Conservation (phyloP, 2,797 vertebrate genomes). For the Protosalanx chinensis region DNA sequence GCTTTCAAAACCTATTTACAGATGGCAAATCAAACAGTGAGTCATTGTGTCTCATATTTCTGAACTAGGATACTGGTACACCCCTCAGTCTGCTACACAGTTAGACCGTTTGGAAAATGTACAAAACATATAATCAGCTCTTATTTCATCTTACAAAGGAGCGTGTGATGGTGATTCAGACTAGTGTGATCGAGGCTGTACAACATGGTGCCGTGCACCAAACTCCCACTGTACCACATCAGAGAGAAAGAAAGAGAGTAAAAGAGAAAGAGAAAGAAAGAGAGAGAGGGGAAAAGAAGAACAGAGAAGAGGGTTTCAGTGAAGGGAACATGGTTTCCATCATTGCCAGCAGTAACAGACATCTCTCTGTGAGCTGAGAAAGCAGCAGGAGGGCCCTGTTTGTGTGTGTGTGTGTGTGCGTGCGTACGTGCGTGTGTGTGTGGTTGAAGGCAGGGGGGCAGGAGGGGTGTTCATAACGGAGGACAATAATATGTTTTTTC, state of each 20-base stretch:
- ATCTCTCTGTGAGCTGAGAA: constrained; percentile 9
- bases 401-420: neutral
- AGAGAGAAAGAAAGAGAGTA: neutral
- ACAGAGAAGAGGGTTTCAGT: neutral
- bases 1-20: constrained; percentile 59
- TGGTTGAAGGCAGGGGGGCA: constrained; percentile 54
- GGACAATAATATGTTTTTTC: constrained; percentile 57
- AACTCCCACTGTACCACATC: constrained; percentile 1
- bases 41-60: constrained; percentile 35
- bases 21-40: constrained; percentile 41
- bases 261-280: too few relatives aligned
- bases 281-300: neutral
- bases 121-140: constrained; percentile 65
- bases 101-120: constrained; percentile 59
- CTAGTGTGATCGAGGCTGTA: constrained; percentile 53
- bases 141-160: constrained; percentile 67
- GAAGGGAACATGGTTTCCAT: neutral
- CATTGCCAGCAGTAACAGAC: constrained; percentile 12
- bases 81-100: constrained; percentile 27
- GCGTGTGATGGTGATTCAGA: constrained; percentile 59
- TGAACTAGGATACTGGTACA: constrained; percentile 7
- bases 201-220: constrained; percentile 29
- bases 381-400: constrained; percentile 2
- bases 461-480: constrained; percentile 63
- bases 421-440: constrained; percentile 28